phyloP scores from a whole-genome alignment of 2,797 vertebrate species.

The Eleutherodactylus coqui region DNA sequence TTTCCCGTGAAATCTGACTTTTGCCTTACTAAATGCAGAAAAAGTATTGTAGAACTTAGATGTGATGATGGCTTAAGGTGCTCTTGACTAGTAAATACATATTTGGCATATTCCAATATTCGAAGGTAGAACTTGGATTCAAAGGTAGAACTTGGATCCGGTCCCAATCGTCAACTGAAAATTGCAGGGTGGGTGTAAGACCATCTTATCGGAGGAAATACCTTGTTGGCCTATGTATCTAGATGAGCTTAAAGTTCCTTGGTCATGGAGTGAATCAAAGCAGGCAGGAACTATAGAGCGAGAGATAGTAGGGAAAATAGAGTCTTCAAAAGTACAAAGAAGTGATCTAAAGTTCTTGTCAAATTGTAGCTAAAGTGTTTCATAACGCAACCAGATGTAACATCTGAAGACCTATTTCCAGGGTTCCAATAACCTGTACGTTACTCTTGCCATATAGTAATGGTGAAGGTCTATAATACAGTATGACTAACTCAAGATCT shows the following conservation, averaged over 20 bases:
- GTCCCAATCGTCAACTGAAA: background rate
- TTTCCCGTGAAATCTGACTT: background rate
- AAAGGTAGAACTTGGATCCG: background rate
- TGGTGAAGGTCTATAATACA: constrained; percentile 3
- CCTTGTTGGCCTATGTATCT: background rate
- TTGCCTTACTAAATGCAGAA: background rate
- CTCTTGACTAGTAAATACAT: background rate
- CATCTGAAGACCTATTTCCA: background rate
- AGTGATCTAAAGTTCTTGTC: background rate
- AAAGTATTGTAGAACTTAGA: background rate
- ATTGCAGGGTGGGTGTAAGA: background rate
- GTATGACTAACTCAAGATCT: constrained; percentile 16
- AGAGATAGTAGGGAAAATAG: background rate
- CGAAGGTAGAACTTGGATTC: background rate
- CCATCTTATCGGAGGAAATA: background rate
- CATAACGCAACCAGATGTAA: background rate
- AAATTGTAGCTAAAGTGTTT: background rate
- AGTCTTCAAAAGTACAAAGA: background rate
- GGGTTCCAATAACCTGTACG: background rate
- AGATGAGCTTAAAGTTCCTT: background rate
- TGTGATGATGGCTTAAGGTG: background rate
- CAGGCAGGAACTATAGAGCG: background rate
- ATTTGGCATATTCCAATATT: background rate
- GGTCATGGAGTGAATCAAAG: background rate
- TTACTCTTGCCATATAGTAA: background rate